Evolutionary conservation across 2,888 invertebrate genomes (phyloP), one percentile per base, ranked within the genome.

Genomic region (Cordylochernes scorpioides): DNA sequence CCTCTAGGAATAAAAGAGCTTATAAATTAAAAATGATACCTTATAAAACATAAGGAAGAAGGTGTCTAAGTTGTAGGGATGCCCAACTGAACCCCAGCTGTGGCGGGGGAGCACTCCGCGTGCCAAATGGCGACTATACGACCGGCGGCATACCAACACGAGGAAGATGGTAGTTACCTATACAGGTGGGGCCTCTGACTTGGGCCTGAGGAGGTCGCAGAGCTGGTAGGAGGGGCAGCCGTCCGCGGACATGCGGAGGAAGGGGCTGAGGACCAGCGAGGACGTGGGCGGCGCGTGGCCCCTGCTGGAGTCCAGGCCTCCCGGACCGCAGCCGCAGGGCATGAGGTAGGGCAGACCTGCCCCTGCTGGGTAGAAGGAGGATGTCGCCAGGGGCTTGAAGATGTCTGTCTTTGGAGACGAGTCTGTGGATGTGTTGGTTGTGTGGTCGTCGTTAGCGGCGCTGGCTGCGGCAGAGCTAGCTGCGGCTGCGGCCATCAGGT

Each of bases 261-360:
- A 37, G 5, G 37, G 37, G 10, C 33, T 37, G 26, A 37, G 32
- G 21, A 37, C 37, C 3, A 37, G 29, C 21, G 29, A 15, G 6
- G 33, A 22, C 9, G 29, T 28, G n/a, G 32, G 30, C 2, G 36
- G 30, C 12, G 9, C 15, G 5, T 17, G 21, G 14, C 31, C 31
- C 24, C 28, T 30, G 17, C 24, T 26, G 12, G 27, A 13, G 9
- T n/a, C 9, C 16, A 36, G 21, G 4, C 36, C 33, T 15, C 34
- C 34, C 14, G 37, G 37, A 5, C 37, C 37, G 17, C 37, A 37
- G 3, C 37, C 37, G 17, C 37, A 37, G 12, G 37, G 34, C 37
- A 37, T 37, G 27, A 37, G 33, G 24, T 34, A 37, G 5, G 37
- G 32, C n/a, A 37, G 32, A 2, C 33, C 31, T 4, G 36, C 36